These are phyloP conservation scores for Lophotis ruficrista DNA, from an alignment of 2,113 vertebrate genomes.

Conservation along the genomic window DNA sequence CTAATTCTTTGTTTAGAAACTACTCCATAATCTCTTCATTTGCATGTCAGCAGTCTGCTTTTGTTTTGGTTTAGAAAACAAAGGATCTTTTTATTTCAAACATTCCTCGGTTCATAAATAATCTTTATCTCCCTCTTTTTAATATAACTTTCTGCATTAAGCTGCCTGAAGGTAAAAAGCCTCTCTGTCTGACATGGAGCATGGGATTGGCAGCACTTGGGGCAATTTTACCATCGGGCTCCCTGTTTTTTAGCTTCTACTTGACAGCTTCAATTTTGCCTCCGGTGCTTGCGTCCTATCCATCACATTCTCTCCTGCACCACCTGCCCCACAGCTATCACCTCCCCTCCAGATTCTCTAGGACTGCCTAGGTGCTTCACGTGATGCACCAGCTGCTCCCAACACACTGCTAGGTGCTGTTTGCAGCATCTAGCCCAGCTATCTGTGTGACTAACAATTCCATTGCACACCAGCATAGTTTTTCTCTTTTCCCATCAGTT, in stretches of 20 bases:
- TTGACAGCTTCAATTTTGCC: not conserved
- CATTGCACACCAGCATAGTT: not conserved
- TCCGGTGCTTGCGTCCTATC: not conserved
- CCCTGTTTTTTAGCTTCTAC: not conserved
- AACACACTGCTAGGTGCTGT: not conserved
- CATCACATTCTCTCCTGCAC: not conserved
- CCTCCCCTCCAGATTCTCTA: not conserved
- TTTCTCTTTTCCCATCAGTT: not conserved
- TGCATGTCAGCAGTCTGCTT: not conserved
- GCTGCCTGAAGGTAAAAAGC: not conserved
- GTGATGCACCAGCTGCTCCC: not conserved
- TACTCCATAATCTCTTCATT: not conserved
- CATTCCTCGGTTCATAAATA: not conserved
- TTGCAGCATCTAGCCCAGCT: not conserved
- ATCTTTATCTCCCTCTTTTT: not conserved
- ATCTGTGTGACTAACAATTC: not conserved
- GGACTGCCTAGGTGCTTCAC: not conserved
- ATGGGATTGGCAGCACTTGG: not conserved
- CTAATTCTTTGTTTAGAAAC: not conserved
- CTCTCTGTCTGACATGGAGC: not conserved
- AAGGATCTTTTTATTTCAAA: not conserved
- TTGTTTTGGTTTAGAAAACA: not conserved
- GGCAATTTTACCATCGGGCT: not conserved
- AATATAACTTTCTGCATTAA: not conserved
- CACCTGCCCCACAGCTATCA: not conserved